Base-by-base conservation (phyloP, 2,888 invertebrate species). In the Nephrotoma guestfalica region DNA sequence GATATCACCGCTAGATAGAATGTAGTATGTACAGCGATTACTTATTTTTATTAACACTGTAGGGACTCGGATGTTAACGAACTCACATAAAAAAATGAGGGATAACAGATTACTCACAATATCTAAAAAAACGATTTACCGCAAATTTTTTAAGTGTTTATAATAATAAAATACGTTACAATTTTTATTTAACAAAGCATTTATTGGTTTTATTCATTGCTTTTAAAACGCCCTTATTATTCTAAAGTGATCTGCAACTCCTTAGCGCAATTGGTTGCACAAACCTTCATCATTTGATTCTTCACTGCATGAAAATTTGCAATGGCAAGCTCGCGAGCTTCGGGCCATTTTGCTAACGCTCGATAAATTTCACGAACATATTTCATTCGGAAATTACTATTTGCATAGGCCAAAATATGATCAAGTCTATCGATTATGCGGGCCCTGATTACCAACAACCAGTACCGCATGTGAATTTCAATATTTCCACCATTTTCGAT, bases 361-460 rank as follows among this genome's bases (percentile, higher is more conserved):
- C 96, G 94, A 91, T 97, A 98, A 86, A 98, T 93, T 2, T 98
- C 97, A 43, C 97, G 93, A 1, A 96, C 95, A 91, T 94, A 98
- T 91, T 98, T 98, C 96, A 98, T 96, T 87, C 98, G 94, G 45
- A 98, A 98, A 89, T 96, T 95, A 18, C 94, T 93, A 88, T 96
- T 96, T 7, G 97, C 94, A 92, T 98, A 98, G 18, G 94, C 90
- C 87, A 98, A 92, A 1, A 95, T 95, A n/a, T 93, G 93, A 0
- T 93, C 91, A 47, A 98, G 91, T 89, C 94, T 94, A 0, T 93
- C 92, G 41, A 93, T 91, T 93, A 97, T 95, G 87, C 93, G 93
- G 11, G 95, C 95, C 89, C 94, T 94, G n/a, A 98, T 92, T 88
- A 96, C 94, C 87, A 97, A 91, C 87, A 96, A 93, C 86, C 97